These are phyloP conservation scores for Sarcophaga bullata DNA, from an alignment of 1,140 invertebrate species.

Conservation along the genomic window DNA sequence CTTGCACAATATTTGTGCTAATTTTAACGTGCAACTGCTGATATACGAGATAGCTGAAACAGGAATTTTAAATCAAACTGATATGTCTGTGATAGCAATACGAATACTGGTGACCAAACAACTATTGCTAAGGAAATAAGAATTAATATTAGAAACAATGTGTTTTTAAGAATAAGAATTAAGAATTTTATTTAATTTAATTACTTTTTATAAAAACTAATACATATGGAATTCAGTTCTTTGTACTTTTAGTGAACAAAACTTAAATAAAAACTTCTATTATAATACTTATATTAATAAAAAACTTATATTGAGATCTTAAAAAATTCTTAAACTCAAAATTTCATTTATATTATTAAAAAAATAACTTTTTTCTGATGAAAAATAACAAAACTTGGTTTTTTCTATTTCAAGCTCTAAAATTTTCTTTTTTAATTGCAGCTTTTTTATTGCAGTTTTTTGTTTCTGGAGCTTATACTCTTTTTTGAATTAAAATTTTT, in stretches of 20 bases:
- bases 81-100: constrained; percentile 27
- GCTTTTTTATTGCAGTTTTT: neutral
- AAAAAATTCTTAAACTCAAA: neutral
- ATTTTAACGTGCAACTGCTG: constrained; percentile 2
- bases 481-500: neutral
- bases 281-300: no score
- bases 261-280: constrained; percentile 15
- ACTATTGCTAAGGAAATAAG: constrained; percentile 28
- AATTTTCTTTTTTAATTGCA: neutral
- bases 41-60: constrained; percentile 1
- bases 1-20: constrained; percentile 12
- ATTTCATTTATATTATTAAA: no score
- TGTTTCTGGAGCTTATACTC: neutral
- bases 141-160: constrained; percentile 6
- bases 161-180: neutral
- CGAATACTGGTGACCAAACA: constrained; percentile 5
- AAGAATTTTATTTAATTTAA: constrained; percentile 19
- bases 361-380: neutral
- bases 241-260: constrained; percentile 10
- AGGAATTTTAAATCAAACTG: constrained; percentile 24
- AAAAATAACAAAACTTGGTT: neutral
- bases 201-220: neutral
- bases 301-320: constrained; percentile 1
- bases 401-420: neutral
- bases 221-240: neutral